These are phyloP conservation scores for Brachypalpus laphriformis DNA, from an alignment of 2,888 invertebrate species.

Conservation along the genomic window DNA sequence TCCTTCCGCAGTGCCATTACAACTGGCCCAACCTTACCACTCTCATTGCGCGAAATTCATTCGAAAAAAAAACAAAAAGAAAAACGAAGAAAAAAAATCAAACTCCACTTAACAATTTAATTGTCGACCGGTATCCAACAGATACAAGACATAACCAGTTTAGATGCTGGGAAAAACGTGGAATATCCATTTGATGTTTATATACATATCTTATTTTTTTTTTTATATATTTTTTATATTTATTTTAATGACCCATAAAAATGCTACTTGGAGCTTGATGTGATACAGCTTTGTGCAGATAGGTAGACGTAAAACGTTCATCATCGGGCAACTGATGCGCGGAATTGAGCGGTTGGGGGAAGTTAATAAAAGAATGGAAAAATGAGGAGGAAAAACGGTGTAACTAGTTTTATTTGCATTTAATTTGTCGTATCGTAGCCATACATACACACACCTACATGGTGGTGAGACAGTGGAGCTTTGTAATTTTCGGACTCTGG, in stretches of 20 bases:
- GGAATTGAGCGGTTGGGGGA: not conserved
- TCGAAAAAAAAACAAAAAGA: not conserved
- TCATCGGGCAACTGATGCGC: not conserved
- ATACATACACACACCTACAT: not conserved
- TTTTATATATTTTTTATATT: conserved; percentile 21
- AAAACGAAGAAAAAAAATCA: not conserved
- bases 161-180: conserved; percentile 9
- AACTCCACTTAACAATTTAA: conserved; percentile 27
- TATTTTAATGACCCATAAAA: conserved; percentile 54
- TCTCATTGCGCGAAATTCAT: conserved; percentile 21
- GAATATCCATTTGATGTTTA: conserved; percentile 14
- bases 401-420: conserved; percentile 32
- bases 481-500: not conserved
- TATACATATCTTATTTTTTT: not conserved
- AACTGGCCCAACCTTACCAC: not conserved
- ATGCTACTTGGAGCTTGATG: conserved; percentile 1
- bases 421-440: conserved; percentile 6
- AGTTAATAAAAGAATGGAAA: conserved; percentile 5
- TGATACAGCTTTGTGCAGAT: not conserved
- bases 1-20: not conserved
- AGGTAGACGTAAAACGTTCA: conserved; percentile 5
- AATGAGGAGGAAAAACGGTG: conserved; percentile 19
- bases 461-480: not conserved
- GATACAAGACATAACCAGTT: conserved; percentile 38
- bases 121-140: conserved; percentile 32